Percentiles rank a stretch among this genome's conserved stretches.
Conservation (phyloP, 2,888 invertebrate species). For the Xylocampa areola region DNA sequence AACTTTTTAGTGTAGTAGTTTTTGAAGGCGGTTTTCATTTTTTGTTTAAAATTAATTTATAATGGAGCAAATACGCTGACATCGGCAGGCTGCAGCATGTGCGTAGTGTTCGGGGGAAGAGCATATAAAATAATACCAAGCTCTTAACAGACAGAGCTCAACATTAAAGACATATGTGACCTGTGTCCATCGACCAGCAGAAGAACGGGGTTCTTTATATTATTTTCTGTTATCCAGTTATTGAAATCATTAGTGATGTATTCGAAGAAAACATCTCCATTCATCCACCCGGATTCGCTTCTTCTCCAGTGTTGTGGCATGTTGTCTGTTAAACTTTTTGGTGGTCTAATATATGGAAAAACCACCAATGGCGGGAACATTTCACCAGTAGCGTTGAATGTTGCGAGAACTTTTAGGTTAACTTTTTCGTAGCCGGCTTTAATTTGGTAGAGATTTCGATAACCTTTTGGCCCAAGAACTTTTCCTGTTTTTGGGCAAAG, state of each 20-base stretch:
- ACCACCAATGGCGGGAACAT: conserved; percentile 49
- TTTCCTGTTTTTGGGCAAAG: conserved; percentile 60
- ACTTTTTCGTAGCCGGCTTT: conserved; percentile 61
- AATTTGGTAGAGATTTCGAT: conserved; percentile 54
- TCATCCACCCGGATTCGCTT: conserved; percentile 41
- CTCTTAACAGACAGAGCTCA: conserved; percentile 48
- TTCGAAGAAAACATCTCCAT: conserved; percentile 55
- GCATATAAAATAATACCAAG: conserved; percentile 54
- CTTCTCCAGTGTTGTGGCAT: conserved; percentile 56
- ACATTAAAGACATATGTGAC: conserved; percentile 54
- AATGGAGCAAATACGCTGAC: too few relatives aligned
- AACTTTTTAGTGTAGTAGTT: too few relatives aligned
- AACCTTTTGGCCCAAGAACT: conserved; percentile 62
- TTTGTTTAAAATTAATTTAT: too few relatives aligned
- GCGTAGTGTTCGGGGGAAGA: conserved; percentile 59
- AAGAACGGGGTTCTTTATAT: conserved; percentile 49
- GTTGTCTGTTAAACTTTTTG: conserved; percentile 32
- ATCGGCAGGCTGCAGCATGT: too few relatives aligned
- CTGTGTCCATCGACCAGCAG: conserved; percentile 59
- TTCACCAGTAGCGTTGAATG: conserved; percentile 54
- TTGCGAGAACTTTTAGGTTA: conserved; percentile 59
- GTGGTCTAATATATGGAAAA: conserved; percentile 51
- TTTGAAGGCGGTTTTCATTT: too few relatives aligned
- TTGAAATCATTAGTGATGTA: conserved; percentile 58
- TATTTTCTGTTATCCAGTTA: conserved; percentile 47